Conservation (phyloP, 2,113 vertebrate species). For the Rhinolophus ferrumequinum region DNA sequence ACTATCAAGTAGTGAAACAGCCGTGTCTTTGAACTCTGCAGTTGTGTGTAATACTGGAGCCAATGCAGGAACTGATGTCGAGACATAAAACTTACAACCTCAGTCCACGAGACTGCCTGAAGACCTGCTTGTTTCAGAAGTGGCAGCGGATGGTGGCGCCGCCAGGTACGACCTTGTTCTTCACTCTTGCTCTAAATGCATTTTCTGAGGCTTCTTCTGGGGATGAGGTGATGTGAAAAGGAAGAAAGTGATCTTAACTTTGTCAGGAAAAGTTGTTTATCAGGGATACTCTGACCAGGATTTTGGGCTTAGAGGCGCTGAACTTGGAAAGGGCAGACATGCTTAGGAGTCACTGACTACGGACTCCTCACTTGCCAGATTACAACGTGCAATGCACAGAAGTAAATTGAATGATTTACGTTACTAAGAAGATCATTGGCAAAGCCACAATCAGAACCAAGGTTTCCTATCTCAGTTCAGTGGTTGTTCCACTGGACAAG, state of each 20-base stretch:
- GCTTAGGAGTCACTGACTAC: background rate
- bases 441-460: conserved; percentile 31
- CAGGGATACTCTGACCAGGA: too few species aligned
- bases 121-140: conserved; percentile 99
- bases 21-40: conserved; percentile 81
- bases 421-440: conserved; percentile 16
- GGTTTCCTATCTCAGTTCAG: background rate
- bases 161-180: conserved; percentile 90
- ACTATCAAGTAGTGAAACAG: background rate
- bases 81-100: conserved; percentile 99
- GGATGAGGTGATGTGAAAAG: conserved; percentile 7
- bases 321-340: background rate
- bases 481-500: background rate
- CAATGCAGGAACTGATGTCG: conserved; percentile 99
- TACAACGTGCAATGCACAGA: background rate
- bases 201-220: background rate
- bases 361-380: background rate
- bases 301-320: background rate
- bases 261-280: background rate
- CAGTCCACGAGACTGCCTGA: conserved; percentile 98
- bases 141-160: conserved; percentile 99
- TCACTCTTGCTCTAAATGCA: background rate
- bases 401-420: background rate
- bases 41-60: conserved; percentile 99
- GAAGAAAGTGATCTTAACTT: background rate